These are phyloP conservation scores for Nycteola revayana DNA, from an alignment of 2,888 invertebrate genomes.

Conservation along the genomic window DNA sequence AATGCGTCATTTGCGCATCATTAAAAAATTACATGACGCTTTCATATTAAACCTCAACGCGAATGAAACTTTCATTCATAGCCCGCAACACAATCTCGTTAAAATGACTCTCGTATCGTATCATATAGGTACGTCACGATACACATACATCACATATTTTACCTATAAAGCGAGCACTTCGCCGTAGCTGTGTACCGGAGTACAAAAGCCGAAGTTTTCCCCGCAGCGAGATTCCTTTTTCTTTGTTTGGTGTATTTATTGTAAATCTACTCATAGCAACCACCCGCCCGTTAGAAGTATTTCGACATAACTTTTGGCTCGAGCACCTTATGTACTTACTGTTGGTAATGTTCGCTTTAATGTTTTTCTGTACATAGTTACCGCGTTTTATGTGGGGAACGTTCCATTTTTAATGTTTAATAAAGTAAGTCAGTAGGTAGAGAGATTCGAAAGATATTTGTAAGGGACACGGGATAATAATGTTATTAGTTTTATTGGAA, in stretches of 20 bases:
- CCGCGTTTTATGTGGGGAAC: too few species aligned
- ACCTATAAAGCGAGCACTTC: slow-evolving; percentile 46
- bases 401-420: too few species aligned
- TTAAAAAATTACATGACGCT: too few species aligned
- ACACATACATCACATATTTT: slow-evolving; percentile 37
- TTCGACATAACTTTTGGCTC: slow-evolving; percentile 76
- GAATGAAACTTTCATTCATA: too few species aligned
- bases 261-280: slow-evolving; percentile 80
- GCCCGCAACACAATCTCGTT: too few species aligned
- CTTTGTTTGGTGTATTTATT: slow-evolving; percentile 82
- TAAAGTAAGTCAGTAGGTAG: too few species aligned
- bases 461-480: too few species aligned
- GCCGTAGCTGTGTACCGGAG: slow-evolving; percentile 51
- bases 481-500: too few species aligned
- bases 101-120: not conserved
- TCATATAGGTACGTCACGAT: slow-evolving; percentile 3
- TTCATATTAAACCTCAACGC: too few species aligned
- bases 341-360: slow-evolving; percentile 36
- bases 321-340: slow-evolving; percentile 49
- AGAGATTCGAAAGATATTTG: too few species aligned
- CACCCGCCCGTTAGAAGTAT: slow-evolving; percentile 72
- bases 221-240: slow-evolving; percentile 79
- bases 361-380: slow-evolving; percentile 22
- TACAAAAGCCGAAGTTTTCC: slow-evolving; percentile 76
- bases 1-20: too few species aligned